Percentiles rank a stretch among this genome's conserved stretches.
Evolutionary conservation across 2,888 invertebrate genomes (phyloP).

Genomic region (Alloscopus bannaensis): DNA sequence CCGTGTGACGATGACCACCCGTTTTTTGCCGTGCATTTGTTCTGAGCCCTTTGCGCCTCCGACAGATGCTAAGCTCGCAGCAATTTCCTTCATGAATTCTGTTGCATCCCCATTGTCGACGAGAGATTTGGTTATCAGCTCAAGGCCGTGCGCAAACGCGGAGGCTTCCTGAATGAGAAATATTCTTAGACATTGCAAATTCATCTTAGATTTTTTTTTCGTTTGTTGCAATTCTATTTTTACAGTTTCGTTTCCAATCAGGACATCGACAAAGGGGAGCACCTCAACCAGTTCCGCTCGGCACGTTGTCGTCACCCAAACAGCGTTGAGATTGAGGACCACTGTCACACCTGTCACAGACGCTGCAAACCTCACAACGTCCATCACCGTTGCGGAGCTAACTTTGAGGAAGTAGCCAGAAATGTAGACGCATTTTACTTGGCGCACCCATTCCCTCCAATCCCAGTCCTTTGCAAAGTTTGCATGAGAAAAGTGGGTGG

Average conservation of each 20-base stretch:
- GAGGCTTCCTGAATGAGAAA: constrained; percentile 8
- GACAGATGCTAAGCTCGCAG: too few relatives aligned
- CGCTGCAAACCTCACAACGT: constrained; percentile 86
- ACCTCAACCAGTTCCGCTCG: constrained; percentile 87
- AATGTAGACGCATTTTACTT: constrained; percentile 28
- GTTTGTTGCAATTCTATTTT: constrained; percentile 73
- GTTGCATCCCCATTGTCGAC: too few relatives aligned
- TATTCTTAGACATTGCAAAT: too few relatives aligned
- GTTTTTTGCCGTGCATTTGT: too few relatives aligned
- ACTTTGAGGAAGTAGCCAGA: constrained; percentile 88
- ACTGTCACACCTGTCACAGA: constrained; percentile 73
- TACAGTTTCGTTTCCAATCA: constrained; percentile 95
- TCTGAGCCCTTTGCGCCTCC: too few relatives aligned
- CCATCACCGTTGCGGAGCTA: constrained; percentile 89
- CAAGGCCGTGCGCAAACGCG: background rate
- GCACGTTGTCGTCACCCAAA: constrained; percentile 92
- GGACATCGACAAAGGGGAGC: constrained; percentile 93
- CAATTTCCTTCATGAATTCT: too few relatives aligned
- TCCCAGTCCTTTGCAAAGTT: background rate
- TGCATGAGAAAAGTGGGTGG: constrained; percentile 32
- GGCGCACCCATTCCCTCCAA: constrained; percentile 2
- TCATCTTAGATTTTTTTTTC: background rate
- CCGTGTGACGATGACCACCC: constrained; percentile 27
- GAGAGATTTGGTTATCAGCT: too few relatives aligned
- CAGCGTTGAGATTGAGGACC: constrained; percentile 94